Evolutionary conservation across 2,113 vertebrate species (phyloP), one percentile per base, ranked within the genome.

Genomic region (Vimba vimba): DNA sequence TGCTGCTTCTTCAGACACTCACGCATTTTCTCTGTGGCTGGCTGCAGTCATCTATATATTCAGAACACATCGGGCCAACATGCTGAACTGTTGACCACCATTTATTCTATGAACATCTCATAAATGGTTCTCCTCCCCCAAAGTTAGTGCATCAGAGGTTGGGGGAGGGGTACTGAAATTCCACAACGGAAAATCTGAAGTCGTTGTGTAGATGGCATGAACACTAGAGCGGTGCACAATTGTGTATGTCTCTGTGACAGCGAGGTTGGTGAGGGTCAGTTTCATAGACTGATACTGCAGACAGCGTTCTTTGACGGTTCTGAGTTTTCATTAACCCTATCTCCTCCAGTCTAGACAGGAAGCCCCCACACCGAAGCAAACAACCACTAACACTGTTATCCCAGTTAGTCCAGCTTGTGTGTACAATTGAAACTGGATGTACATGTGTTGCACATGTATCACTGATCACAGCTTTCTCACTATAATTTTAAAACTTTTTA

Each of bases 21-120:
- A 90, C 93, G 93, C 95, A 93, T 93, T 93, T 91, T 95, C 91
- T 93, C 93, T 91, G 91, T 91, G 92, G 92, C 79, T 94, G 88
- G 87, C 89, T 80, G 89, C 90, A 81, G 93, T 92, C 93, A 93
- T 94, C 93, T 91, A 92, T 93, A 84, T 95, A 95, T 91, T 91
- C 93, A 92, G 92, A 88, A 79, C 81, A 88, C 88, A 87, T 91
- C 68, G 86, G 91, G 94, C 93, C 93, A 93, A 92, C 88, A 82
- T 1, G 83, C 90, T 95, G 94, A 94, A 94, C 94, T 95, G 93
- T 91, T 96, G 94, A 94, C 95, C 95, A 94, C 93, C 94, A 94
- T 95, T 95, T 94, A 94, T 95, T 94, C 92, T 92, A 68, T 84
- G 92, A 91, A 91, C 91, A 91, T 94, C 92, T 94, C 89, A 89